Evolutionary conservation across 2,797 vertebrate species (phyloP), one percentile per base, ranked within the genome.

Genomic region (Mycteria americana): DNA sequence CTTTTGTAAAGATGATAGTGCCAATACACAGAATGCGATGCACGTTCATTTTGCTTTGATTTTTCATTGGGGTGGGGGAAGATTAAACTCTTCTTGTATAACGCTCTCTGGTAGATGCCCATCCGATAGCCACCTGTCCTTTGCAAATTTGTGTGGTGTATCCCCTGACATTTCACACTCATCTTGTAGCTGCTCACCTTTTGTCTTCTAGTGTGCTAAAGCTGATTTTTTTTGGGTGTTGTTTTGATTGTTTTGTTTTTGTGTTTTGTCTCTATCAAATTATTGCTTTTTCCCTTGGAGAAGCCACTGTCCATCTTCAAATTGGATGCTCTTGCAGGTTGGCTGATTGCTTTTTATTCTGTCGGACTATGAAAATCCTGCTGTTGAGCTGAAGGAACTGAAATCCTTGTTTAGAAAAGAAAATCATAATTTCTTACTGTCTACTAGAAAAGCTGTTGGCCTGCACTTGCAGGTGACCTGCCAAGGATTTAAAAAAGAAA

Each of bases 401-500:
- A 96, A 96, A 94, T 93, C 82, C 73, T 91, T 87, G 75, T 81
- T 94, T 92, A 93, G 91, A 92, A 89, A 91, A 95, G 81, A 85
- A 89, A 95, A 53, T 60, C 6, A 15, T 93, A 57, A 88, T 93
- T 97, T 97, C 87, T 88, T 91, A 17, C 28, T 89, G 89, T 59
- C 69, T 84, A 57, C 62, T 92, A 28, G 76, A 65, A 93, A 86
- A 96, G 85, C 94, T 79, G 69, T 64, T 93, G 95, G 89, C 65
- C 76, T 91, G 43, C 6, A 24, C 46, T 88, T 88, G 62, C 79
- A 86, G 85, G 87, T 95, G 89, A 95, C 87, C 89, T 84, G 93
- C 97, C 95, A 96, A 80, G 87, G 93, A 93, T 96, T 95, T 94
- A 81, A 85, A 68, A 85, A 84, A 78, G 81, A 92, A 87, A 95